Evolutionary conservation across 1,140 invertebrate genomes (phyloP), one percentile per base, ranked within the genome.

Genomic region (Heliconius congener): DNA sequence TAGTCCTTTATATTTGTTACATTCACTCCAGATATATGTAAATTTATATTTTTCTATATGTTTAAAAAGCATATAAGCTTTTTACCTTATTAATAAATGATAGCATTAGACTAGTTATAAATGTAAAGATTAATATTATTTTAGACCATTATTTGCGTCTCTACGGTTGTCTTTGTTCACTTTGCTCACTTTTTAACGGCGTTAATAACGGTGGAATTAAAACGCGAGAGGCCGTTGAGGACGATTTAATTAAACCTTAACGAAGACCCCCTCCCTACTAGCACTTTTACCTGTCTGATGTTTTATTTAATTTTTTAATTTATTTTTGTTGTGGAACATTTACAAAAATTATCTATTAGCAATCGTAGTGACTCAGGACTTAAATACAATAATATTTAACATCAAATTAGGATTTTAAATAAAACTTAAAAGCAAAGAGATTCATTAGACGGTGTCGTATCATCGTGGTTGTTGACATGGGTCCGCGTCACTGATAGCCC

Each of bases 191-290:
- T 94, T 93, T 93, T 92, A 93, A 93, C 91, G 91, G 90, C 91
- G 89, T 93, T 94, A 94, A 94, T 94, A 94, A 94, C 91, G 91
- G 90, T 93, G 93, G 93, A 93, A 94, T 94, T 94, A 94, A 94
- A 91, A 89, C 93, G 90, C 91, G 89, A 94, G 92, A 94, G 91
- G 91, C 92, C 88, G 89, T 88, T 80, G 89, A 93, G 90, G 90
- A 94, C 92, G 90, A 93, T 94, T 94, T 94, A 94, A 94, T 94
- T 94, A 94, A 94, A 94, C 89, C 89, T 90, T 93, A 93, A 94
- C 93, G 91, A 93, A 94, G 87, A 90, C 84, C 88, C 84, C 88
- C 74, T 77, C 78, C 83, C 84, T 70, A 71, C 79, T 73, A 71
- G 83, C 87, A 83, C 81, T 85, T 86, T 86, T 88, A 94, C 91